A percentile compares a stretch with the other conserved stretches of the same genome.
These are phyloP conservation scores for Blera fallax DNA, from an alignment of 2,888 invertebrate genomes.

Conservation along the genomic window DNA sequence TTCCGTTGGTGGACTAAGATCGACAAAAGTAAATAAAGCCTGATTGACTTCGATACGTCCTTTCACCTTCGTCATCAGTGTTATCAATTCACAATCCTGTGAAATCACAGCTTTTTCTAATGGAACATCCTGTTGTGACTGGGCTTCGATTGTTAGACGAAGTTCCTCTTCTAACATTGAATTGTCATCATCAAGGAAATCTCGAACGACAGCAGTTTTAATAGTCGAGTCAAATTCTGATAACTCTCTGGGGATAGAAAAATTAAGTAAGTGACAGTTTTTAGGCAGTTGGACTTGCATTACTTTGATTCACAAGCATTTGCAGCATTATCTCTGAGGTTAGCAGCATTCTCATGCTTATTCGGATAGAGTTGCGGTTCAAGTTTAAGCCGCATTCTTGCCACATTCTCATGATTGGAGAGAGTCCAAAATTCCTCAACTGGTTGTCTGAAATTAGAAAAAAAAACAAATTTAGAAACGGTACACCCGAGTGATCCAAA, in stretches of 20 bases:
- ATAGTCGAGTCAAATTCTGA: conserved; percentile 81
- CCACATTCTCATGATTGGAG: conserved; percentile 85
- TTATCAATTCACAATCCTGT: conserved; percentile 85
- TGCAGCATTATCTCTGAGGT: conserved; percentile 84
- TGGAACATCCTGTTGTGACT: conserved; percentile 81
- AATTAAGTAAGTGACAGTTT: neutral
- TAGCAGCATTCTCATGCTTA: conserved; percentile 84
- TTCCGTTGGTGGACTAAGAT: conserved; percentile 83
- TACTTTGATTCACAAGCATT: conserved; percentile 80
- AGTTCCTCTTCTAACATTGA: conserved; percentile 82
- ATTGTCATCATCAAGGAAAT: conserved; percentile 81
- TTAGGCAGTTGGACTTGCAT: conserved; percentile 16
- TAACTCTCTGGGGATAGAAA: conserved; percentile 76
- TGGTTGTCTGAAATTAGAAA: conserved; percentile 78
- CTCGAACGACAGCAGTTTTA: conserved; percentile 81
- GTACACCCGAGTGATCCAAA: too few species aligned
- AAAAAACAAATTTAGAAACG: neutral
- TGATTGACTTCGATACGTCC: conserved; percentile 85
- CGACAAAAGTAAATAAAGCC: conserved; percentile 84
- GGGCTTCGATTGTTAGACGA: conserved; percentile 80
- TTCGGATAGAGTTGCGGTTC: conserved; percentile 84
- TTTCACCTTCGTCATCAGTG: conserved; percentile 84
- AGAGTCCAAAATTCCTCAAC: conserved; percentile 84
- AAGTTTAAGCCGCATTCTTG: conserved; percentile 85
- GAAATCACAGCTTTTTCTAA: conserved; percentile 84